Evolutionary conservation across 1,140 invertebrate species (phyloP), one percentile per base, ranked within the genome.

Genomic region (Vanessa atalanta): DNA sequence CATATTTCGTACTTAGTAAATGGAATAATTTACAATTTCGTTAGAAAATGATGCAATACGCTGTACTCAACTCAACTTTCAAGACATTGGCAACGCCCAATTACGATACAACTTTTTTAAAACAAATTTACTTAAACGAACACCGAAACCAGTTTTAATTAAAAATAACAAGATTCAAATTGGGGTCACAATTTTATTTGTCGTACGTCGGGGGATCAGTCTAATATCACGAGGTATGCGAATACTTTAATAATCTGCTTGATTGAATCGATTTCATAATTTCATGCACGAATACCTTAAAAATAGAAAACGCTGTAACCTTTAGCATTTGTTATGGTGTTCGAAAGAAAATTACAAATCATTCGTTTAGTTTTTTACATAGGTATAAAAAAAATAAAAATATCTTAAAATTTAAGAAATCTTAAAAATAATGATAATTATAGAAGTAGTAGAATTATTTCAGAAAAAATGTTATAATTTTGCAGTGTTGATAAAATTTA

Each of bases 401-500:
- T 31, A 31, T 31, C 26, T 31, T 31, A 31, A 0, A 31, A 1
- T 31, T 31, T 4, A 31, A 31, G 26, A 31, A 31, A 31, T 31
- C 0, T 31, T 31, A 31, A 31, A 31, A 31, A 31, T 43, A 11
- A 43, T 9, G 37, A 43, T 9, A 43, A 43, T 1, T 9, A 43
- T 8, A 9, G 37, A 9, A 43, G 37, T 1, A 43, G 37, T 43
- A 43, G 8, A 1, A 43, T 43, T 43, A 8, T 1, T 43, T 43
- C 9, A 43, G 37, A 43, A 43, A 43, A 43, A 43, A 43, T 43
- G 37, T 43, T 5, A 43, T 11, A 11, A 9, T 43, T 11, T 43
- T 43, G 37, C 37, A 43, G 37, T 11, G 37, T 15, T 14, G 48
- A 75, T 75, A 73, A 73, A 65, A 16, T 55, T 13, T 60, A 37